These are phyloP conservation scores for Stichodactyla helianthus DNA, from an alignment of 64 coral and sea anemone genomes.

Conservation along the genomic window DNA sequence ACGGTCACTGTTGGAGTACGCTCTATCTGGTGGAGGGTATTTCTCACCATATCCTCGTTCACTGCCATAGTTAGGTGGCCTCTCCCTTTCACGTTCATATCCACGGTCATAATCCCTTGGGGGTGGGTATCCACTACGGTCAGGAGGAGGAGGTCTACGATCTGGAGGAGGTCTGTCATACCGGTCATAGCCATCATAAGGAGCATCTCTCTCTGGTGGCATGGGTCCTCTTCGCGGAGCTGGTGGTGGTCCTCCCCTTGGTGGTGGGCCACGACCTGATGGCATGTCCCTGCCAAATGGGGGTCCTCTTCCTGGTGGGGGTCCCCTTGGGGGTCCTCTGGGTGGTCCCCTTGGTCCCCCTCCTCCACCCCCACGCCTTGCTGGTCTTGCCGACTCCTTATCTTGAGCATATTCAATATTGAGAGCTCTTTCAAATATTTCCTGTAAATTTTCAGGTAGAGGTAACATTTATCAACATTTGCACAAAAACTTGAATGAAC, in stretches of 20 bases:
- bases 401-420: slow-evolving; percentile 60
- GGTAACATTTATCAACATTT: neutral
- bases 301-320: slow-evolving; percentile 41
- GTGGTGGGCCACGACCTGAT: slow-evolving; percentile 32
- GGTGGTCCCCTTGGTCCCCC: slow-evolving; percentile 32
- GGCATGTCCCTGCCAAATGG: slow-evolving; percentile 17
- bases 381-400: slow-evolving; percentile 31
- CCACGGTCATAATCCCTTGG: slow-evolving; percentile 60
- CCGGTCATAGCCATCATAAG: slow-evolving; percentile 26
- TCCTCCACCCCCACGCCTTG: slow-evolving; percentile 38
- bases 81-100: slow-evolving; percentile 45
- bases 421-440: slow-evolving; percentile 35
- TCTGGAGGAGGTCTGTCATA: slow-evolving; percentile 60
- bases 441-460: neutral
- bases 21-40: slow-evolving; percentile 47
- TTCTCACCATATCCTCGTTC: slow-evolving; percentile 29
- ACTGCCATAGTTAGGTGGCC: slow-evolving; percentile 35
- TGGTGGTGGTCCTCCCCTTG: slow-evolving; percentile 47
- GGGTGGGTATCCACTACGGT: slow-evolving; percentile 43
- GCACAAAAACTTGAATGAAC: no score
- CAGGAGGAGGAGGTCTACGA: slow-evolving; percentile 30
- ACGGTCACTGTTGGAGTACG: slow-evolving; percentile 44
- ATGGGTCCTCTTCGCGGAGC: neutral
- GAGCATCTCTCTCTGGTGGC: slow-evolving; percentile 9
- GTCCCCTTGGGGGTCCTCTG: slow-evolving; percentile 39